Evolutionary conservation across 2,113 vertebrate genomes (phyloP).

Genomic region (Limanda limanda): DNA sequence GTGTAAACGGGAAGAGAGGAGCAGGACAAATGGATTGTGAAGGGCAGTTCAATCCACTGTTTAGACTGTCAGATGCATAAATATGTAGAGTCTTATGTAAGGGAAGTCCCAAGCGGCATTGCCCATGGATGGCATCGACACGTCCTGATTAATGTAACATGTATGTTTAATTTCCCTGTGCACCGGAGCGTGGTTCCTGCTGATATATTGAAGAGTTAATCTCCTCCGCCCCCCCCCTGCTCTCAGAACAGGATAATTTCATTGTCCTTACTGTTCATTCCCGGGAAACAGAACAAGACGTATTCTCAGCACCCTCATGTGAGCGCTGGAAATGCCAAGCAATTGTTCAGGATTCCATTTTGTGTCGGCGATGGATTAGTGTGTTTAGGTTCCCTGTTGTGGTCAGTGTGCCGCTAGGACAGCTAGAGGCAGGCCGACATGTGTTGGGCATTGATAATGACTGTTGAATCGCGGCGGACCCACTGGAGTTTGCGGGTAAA

Average conservation of each 20-base stretch:
- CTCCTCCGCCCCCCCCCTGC: neutral
- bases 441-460: constrained; percentile 80
- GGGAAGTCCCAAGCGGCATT: neutral
- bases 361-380: constrained; percentile 65
- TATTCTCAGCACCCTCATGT: constrained; percentile 46
- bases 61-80: constrained; percentile 23
- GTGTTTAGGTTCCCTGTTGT: constrained; percentile 58
- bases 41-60: constrained; percentile 54
- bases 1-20: constrained; percentile 62
- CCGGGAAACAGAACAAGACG: constrained; percentile 54
- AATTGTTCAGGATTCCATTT: constrained; percentile 71
- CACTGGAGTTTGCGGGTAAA: constrained; percentile 56
- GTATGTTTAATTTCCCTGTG: constrained; percentile 33
- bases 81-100: constrained; percentile 23
- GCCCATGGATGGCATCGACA: constrained; percentile 12
- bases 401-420: constrained; percentile 73
- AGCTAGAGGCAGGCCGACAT: constrained; percentile 68
- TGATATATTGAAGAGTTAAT: constrained; percentile 28
- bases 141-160: constrained; percentile 21
- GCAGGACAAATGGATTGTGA: constrained; percentile 68
- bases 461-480: constrained; percentile 61
- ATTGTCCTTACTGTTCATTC: constrained; percentile 48
- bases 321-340: constrained; percentile 70
- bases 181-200: constrained; percentile 7
- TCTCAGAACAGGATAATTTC: constrained; percentile 42